Evolutionary conservation across 2,888 invertebrate species (phyloP).

Genomic region (Eupithecia vulgata): DNA sequence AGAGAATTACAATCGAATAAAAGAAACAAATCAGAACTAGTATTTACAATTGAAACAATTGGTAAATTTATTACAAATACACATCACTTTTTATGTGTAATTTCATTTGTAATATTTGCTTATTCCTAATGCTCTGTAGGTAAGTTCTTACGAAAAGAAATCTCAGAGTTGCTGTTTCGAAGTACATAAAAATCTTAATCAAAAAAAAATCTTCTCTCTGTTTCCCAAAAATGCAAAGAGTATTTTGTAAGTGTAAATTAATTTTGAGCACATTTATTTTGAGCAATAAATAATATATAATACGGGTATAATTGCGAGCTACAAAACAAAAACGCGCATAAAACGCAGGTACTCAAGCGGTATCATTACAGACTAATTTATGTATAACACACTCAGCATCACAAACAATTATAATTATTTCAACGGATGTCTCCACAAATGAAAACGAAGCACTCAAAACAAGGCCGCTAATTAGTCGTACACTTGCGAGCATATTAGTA

Average conservation of each 20-base stretch:
- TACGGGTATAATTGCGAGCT: background rate
- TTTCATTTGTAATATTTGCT: background rate
- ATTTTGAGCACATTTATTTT: slow-evolving; percentile 3
- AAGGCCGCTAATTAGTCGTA: slow-evolving; percentile 26
- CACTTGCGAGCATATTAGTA: slow-evolving; percentile 22
- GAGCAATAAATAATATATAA: too few species aligned
- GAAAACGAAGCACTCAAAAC: slow-evolving; percentile 23
- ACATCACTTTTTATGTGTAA: background rate
- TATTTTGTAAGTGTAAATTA: too few species aligned
- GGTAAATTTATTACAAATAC: background rate
- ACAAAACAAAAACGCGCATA: background rate
- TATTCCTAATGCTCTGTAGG: background rate
- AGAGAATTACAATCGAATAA: too few species aligned
- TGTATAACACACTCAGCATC: slow-evolving; percentile 2
- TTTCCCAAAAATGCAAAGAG: background rate
- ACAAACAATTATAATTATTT: slow-evolving; percentile 13
- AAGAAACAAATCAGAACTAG: too few species aligned
- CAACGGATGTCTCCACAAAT: slow-evolving; percentile 17
- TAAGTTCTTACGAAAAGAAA: background rate
- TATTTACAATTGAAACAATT: too few species aligned
- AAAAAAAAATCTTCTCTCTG: background rate
- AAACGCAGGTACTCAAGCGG: background rate
- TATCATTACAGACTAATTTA: background rate
- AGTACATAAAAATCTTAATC: background rate
- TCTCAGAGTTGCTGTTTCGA: background rate